Conservation (phyloP, 2,797 vertebrate species). For the Megaceryle alcyon region DNA sequence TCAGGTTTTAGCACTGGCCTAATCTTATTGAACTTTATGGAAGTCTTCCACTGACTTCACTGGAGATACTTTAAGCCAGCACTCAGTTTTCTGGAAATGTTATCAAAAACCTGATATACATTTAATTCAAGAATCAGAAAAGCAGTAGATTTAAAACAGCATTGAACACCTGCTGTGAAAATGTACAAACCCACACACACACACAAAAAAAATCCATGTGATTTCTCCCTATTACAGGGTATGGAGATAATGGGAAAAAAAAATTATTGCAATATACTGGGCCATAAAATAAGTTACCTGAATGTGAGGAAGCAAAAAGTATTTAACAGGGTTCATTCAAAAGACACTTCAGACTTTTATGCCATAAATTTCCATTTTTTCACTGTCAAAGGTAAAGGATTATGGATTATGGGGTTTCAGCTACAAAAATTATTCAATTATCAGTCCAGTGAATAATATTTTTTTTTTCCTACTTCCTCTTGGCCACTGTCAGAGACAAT, state of each 20-base stretch:
- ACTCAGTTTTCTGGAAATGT: neutral
- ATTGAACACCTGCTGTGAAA: neutral
- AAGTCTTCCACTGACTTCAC: neutral
- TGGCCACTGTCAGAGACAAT: neutral
- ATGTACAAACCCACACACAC: neutral
- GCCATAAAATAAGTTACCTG: neutral
- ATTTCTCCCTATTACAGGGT: neutral
- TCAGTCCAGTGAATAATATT: neutral
- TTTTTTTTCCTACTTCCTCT: neutral
- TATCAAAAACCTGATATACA: neutral
- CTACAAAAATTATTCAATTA: neutral
- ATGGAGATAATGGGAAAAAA: neutral
- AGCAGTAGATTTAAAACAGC: neutral
- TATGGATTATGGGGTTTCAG: neutral
- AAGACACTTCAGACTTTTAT: neutral
- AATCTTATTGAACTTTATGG: neutral
- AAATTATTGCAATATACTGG: neutral
- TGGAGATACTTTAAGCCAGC: neutral
- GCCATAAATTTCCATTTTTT: neutral
- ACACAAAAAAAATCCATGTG: neutral
- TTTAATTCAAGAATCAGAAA: neutral
- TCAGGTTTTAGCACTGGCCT: neutral
- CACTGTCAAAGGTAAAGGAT: neutral
- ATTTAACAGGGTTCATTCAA: neutral
- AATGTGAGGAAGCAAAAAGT: neutral